Base-by-base conservation (phyloP, 2,888 invertebrate species). In the Epinotia demarniana region DNA sequence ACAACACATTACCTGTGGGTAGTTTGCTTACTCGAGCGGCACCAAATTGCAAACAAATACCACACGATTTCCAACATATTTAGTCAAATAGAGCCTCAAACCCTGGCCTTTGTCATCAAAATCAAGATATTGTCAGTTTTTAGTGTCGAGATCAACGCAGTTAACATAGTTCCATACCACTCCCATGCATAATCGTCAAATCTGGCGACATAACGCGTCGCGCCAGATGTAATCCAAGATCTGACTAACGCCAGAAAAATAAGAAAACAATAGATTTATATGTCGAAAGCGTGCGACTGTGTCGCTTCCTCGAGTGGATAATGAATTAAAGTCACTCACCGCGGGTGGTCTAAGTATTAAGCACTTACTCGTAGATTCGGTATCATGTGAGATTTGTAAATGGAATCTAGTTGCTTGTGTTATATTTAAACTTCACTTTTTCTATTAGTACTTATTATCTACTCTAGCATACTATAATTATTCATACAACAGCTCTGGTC, bases 231-330 rank as follows among this genome's bases (percentile, higher is more conserved):
- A 72, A 66, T 39, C 60, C 49, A 23, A 13, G 27, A 49, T 39
- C 62, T 33, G 16, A 27, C 61, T 55, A 23, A 64, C 27, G 33
- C 19, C 18, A 64, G 46, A 70, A 69, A 71, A 75, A 72, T 75
- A 75, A 79, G 79, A 79, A 80, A 83, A 89, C 87, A 89, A 87
- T 87, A 81, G 84, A 80, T 82, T 80, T 80, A 80, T 82, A 79
- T 80, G 81, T 80, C 79, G 82, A 78, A 79, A 83, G 83, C 87
- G 86, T 88, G 89, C 80, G 87, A 87, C 84, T 84, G 79, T 79
- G 80, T 57, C 75, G 78, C 78, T 81, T 81, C 81, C 81, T 80
- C 23, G 76, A 73, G 73, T 57, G 64, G 79, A 75, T 78, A 78
- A 77, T 77, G 72, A 75, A 73, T 75, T 78, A 70, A 63, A 53